phyloP scores from a whole-genome alignment of 2,797 vertebrate species.

The Coregonus suidteri region DNA sequence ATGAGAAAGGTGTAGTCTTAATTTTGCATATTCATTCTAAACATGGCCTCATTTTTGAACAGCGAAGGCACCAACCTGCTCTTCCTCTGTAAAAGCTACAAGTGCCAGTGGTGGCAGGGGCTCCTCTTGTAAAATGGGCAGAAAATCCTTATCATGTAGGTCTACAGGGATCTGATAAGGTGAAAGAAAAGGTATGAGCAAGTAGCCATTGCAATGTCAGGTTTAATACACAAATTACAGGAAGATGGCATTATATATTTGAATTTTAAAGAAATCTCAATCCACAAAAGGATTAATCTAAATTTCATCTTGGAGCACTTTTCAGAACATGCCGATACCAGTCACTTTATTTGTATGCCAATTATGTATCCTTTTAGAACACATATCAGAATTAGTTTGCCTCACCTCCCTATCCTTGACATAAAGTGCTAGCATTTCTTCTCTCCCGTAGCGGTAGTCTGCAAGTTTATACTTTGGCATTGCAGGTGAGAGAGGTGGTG shows the following conservation, averaged over 20 bases:
- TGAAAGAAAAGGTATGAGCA: slow-evolving; percentile 4
- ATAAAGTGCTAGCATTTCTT: slow-evolving; percentile 99
- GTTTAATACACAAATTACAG: no score
- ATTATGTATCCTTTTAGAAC: background rate
- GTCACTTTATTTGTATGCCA: background rate
- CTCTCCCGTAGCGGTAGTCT: slow-evolving; percentile 98
- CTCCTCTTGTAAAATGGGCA: slow-evolving; percentile 98
- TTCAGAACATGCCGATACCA: no score
- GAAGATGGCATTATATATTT: no score
- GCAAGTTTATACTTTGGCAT: slow-evolving; percentile 99
- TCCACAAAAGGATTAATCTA: no score
- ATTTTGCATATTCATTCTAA: background rate
- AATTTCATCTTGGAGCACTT: no score
- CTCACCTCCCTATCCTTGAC: slow-evolving; percentile 98
- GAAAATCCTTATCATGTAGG: slow-evolving; percentile 96
- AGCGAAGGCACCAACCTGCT: slow-evolving; percentile 82
- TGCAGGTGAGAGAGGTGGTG: slow-evolving; percentile 95
- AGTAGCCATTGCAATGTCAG: background rate
- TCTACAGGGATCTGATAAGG: slow-evolving; percentile 89
- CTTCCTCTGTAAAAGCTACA: slow-evolving; percentile 98
- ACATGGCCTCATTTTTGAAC: background rate
- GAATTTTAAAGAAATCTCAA: no score
- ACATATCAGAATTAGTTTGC: background rate
- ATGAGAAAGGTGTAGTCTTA: background rate
- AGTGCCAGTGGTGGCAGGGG: slow-evolving; percentile 94